phyloP scores from a whole-genome alignment of 2,113 vertebrate genomes.

The Cyprinus carpio region DNA sequence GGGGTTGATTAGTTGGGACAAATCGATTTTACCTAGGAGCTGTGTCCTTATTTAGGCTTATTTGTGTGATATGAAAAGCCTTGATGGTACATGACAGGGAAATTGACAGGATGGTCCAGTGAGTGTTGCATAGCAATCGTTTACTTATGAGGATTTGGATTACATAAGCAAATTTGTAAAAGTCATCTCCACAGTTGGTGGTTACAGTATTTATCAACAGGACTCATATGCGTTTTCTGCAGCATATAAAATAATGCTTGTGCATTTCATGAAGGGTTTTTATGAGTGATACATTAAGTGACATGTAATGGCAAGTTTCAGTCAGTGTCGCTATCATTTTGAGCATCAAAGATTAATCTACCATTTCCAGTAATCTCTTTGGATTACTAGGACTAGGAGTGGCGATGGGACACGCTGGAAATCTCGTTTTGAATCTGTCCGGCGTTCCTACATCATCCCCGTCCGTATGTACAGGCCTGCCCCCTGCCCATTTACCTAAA shows the following conservation, averaged over 20 bases:
- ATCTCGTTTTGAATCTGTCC: conserved; percentile 56
- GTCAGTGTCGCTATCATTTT: conserved; percentile 33
- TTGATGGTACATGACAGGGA: conserved; percentile 38
- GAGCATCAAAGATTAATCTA: conserved; percentile 58
- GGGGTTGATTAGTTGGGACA: conserved; percentile 48
- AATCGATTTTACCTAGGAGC: conserved; percentile 53
- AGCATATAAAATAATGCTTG: neutral
- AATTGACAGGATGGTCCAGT: conserved; percentile 17
- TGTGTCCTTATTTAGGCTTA: conserved; percentile 41
- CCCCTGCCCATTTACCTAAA: conserved; percentile 21
- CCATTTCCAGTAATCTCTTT: conserved; percentile 63
- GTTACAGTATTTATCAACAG: neutral
- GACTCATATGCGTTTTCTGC: conserved; percentile 2
- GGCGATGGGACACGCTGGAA: conserved; percentile 56
- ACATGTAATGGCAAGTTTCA: conserved; percentile 35
- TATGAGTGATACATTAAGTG: conserved; percentile 3
- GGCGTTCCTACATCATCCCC: conserved; percentile 8
- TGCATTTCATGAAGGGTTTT: neutral
- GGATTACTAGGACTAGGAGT: conserved; percentile 58
- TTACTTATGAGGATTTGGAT: conserved; percentile 32
- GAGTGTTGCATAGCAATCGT: conserved; percentile 15
- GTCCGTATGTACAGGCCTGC: conserved; percentile 36
- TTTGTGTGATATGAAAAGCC: conserved; percentile 48
- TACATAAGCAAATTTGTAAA: conserved; percentile 29
- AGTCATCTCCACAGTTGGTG: neutral